Conservation (phyloP, 2,888 invertebrate genomes). For the Tenthredo scrophulariae region DNA sequence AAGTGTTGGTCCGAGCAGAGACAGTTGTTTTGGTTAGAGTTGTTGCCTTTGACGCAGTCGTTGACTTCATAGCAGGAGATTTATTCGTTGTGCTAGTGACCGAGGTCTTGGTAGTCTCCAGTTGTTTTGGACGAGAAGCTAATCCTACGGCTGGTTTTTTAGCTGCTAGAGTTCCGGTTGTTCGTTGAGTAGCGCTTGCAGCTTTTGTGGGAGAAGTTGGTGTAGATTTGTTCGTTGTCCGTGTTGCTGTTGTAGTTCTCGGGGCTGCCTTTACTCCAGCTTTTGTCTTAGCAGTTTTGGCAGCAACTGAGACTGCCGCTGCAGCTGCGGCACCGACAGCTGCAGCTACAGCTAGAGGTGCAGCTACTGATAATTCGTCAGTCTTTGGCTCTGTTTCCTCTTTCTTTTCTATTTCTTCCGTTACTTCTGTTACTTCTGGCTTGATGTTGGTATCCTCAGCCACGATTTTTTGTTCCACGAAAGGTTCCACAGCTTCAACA, state of each 20-base stretch:
- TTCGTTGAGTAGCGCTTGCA: conserved; percentile 52
- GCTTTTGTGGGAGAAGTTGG: conserved; percentile 68
- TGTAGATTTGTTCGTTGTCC: conserved; percentile 63
- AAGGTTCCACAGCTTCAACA: conserved; percentile 61
- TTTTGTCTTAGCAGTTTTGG: conserved; percentile 69
- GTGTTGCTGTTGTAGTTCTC: conserved; percentile 63
- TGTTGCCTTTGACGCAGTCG: conserved; percentile 62
- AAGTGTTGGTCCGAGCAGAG: conserved; percentile 54
- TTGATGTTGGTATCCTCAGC: conserved; percentile 62
- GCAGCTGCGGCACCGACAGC: conserved; percentile 66
- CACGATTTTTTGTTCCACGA: conserved; percentile 63
- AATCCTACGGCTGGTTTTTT: conserved; percentile 58
- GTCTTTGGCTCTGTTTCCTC: conserved; percentile 44
- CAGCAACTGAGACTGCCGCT: conserved; percentile 71
- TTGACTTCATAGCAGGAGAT: conserved; percentile 58
- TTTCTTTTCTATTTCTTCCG: not conserved
- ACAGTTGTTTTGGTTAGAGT: conserved; percentile 62
- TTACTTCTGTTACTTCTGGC: not conserved
- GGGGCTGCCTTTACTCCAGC: conserved; percentile 63
- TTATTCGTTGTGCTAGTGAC: conserved; percentile 60
- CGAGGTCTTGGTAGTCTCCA: conserved; percentile 61
- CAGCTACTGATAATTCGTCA: conserved; percentile 22
- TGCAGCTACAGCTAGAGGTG: conserved; percentile 59
- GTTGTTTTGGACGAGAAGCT: conserved; percentile 64
- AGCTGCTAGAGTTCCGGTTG: conserved; percentile 52